Evolutionary conservation across 2,113 vertebrate genomes (phyloP), one percentile per base, ranked within the genome.

Genomic region (Mirza zaza): DNA sequence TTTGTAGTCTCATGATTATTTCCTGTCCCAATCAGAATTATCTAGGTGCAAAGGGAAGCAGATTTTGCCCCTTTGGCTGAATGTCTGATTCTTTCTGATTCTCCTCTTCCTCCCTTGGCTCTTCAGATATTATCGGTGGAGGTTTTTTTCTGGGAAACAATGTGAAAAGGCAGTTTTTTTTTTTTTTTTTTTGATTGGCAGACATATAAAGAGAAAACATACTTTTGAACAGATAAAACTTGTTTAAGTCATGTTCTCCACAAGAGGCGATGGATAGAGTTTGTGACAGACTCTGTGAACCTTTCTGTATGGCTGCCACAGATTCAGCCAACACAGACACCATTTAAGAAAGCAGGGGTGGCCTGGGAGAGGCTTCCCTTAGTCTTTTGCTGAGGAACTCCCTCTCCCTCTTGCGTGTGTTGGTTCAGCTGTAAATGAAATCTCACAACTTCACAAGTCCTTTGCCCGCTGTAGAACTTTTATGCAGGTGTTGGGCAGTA

Each of bases 31-130:
- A 3, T 94, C 63, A 84, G 68, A 91, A 91, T 83, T 68, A 94
- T 45, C 61, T 75, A 36, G 70, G 57, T 75, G 48, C 55, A 95
- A 0, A 97, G 82, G 36, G 39, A 95, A 93, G 79, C 73, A 86
- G 71, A 84, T 82, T 95, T 96, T 91, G 50, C 20, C 61, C 29
- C 34, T 94, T 94, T 2, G 11, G 42, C 50, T 77, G 52, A 77
- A 75, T 85, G 87, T 90, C 81, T 95, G 79, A 65, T 84, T 96
- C 63, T 97, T 89, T 92, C 71, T 91, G 80, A 67, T 92, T 96
- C 90, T 93, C n/a, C 9, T 95, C 27, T 65, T 52, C 36, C 36
- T 93, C n/a, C 50, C 23, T 86, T 63, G 48, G 29, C 79, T 94
- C 29, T 80, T 83, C 50, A 93, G 67, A 91, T 57, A 88, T 85